Conservation (phyloP, 2,797 vertebrate genomes). For the Hippocampus kuda region DNA sequence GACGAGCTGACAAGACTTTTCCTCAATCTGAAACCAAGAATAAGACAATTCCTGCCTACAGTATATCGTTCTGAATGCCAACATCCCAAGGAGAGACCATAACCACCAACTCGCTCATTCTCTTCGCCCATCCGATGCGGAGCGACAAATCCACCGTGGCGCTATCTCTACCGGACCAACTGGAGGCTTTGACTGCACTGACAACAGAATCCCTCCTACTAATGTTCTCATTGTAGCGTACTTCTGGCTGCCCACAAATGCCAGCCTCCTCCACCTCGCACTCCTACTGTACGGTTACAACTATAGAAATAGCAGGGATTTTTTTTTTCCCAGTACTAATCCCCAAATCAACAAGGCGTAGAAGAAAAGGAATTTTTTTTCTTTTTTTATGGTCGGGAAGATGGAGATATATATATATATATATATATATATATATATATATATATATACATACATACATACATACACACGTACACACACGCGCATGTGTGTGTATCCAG, state of each 20-base stretch:
- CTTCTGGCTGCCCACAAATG: conserved; percentile 29
- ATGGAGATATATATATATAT: too few relatives aligned
- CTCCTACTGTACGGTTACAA: conserved; percentile 16
- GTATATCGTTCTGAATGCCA: neutral
- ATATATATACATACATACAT: too few relatives aligned
- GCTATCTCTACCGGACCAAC: conserved; percentile 26
- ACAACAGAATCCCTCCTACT: conserved; percentile 31
- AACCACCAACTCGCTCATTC: neutral
- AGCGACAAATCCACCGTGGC: conserved; percentile 3
- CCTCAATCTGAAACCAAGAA: too few relatives aligned
- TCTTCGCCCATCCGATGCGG: neutral
- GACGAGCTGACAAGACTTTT: too few relatives aligned
- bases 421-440: too few relatives aligned
- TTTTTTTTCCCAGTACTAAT: conserved; percentile 19
- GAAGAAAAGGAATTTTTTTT: conserved; percentile 5
- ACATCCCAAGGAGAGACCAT: neutral
- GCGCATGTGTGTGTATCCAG: neutral
- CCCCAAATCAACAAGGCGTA: conserved; percentile 11
- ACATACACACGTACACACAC: too few relatives aligned
- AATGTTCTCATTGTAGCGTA: conserved; percentile 27
- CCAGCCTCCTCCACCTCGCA: conserved; percentile 19
- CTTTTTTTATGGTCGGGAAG: conserved; percentile 10
- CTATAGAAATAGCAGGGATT: conserved; percentile 13
- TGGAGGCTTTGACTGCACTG: conserved; percentile 16
- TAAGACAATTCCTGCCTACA: too few relatives aligned